A percentile compares a stretch with the other conserved stretches of the same genome.
phyloP scores from a whole-genome alignment of 2,888 invertebrate species.

The Heterodera filipjevi region DNA sequence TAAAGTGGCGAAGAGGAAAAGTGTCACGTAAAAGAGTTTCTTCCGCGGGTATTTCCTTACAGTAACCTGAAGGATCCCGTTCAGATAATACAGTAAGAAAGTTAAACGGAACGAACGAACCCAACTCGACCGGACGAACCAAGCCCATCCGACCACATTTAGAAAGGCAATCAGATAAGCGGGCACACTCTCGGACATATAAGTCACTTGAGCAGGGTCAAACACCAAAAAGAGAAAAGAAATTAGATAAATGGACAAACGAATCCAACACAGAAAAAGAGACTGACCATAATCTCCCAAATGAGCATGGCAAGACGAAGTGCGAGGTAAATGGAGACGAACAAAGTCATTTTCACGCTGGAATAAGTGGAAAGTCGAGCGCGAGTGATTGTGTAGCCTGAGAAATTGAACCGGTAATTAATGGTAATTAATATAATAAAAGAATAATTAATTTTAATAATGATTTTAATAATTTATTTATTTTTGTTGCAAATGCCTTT shows the following conservation, averaged over 20 bases:
- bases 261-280: too few species aligned
- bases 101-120: slow-evolving; percentile 68
- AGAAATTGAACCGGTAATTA: too few species aligned
- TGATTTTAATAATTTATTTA: too few species aligned
- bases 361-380: slow-evolving; percentile 37
- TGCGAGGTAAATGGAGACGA: slow-evolving; percentile 78
- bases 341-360: slow-evolving; percentile 77
- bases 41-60: slow-evolving; percentile 83
- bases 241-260: too few species aligned
- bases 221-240: slow-evolving; percentile 34
- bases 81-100: too few species aligned
- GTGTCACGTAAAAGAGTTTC: slow-evolving; percentile 80
- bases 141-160: slow-evolving; percentile 79
- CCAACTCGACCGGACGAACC: slow-evolving; percentile 76
- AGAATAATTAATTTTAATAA: too few species aligned
- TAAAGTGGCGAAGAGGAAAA: slow-evolving; percentile 80
- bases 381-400: slow-evolving; percentile 83
- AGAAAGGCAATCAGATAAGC: slow-evolving; percentile 81
- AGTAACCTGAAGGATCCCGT: slow-evolving; percentile 68
- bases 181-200: slow-evolving; percentile 86
- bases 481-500: too few species aligned
- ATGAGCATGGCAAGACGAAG: slow-evolving; percentile 65
- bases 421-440: too few species aligned
- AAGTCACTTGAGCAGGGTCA: slow-evolving; percentile 84
- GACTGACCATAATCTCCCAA: slow-evolving; percentile 55